A percentile compares a stretch with the other conserved stretches of the same genome.
phyloP scores from a whole-genome alignment of 1,140 invertebrate genomes.

The Caligus rogercresseyi region DNA sequence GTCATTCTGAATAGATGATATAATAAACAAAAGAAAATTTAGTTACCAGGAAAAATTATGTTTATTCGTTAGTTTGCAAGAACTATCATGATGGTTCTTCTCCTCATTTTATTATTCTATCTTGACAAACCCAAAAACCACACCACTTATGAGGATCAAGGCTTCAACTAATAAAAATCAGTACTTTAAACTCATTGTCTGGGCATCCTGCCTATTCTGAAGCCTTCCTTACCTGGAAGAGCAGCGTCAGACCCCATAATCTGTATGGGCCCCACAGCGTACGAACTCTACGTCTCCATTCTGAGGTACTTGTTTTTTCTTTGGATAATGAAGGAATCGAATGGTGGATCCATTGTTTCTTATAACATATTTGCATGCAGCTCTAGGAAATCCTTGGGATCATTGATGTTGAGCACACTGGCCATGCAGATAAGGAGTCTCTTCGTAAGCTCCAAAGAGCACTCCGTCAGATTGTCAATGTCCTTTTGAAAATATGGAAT shows the following conservation, averaged over 20 bases:
- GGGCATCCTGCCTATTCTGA: neutral
- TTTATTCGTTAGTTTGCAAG: no score
- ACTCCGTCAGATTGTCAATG: neutral
- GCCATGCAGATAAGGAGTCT: neutral
- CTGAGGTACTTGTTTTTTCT: slow-evolving; percentile 5
- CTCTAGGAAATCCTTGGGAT: neutral
- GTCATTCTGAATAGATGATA: no score
- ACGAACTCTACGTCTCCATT: neutral
- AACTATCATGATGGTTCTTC: no score
- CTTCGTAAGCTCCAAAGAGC: neutral
- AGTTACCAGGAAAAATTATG: no score
- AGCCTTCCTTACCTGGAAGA: slow-evolving; percentile 19
- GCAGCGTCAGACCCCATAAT: slow-evolving; percentile 22
- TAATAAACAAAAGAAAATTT: no score
- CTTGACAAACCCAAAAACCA: no score
- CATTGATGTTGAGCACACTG: neutral
- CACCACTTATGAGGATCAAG: no score
- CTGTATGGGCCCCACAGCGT: slow-evolving; percentile 21
- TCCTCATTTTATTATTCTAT: no score
- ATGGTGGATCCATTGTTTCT: slow-evolving; percentile 8
- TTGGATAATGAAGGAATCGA: slow-evolving; percentile 20
- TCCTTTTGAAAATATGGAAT: neutral
- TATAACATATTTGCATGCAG: slow-evolving; percentile 2
- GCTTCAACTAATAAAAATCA: no score
- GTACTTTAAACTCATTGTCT: no score